A percentile compares a stretch with the other conserved stretches of the same genome.
phyloP scores from a whole-genome alignment of 2,113 vertebrate genomes.

The Scortum barcoo region DNA sequence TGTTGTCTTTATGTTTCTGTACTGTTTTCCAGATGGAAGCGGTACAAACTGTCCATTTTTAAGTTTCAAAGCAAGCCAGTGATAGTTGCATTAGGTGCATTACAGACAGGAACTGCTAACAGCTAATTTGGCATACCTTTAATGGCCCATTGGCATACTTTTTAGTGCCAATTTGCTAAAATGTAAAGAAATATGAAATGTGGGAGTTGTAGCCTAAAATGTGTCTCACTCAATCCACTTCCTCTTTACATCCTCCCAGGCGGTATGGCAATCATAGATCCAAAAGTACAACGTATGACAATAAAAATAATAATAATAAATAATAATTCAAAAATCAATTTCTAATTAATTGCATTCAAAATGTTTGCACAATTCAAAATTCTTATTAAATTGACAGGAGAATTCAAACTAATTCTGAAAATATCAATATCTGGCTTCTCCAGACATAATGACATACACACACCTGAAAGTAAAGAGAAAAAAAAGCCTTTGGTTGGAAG shows the following conservation, averaged over 20 bases:
- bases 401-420: not conserved
- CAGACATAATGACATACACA: not conserved
- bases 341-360: no score
- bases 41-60: no score
- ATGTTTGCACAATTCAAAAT: no score
- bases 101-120: not conserved
- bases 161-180: not conserved
- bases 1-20: no score
- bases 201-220: not conserved
- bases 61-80: not conserved
- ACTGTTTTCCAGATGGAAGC: no score
- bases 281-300: not conserved
- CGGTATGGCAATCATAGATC: not conserved
- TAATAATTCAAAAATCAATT: no score
- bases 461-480: not conserved
- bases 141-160: not conserved
- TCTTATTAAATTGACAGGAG: not conserved
- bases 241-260: not conserved
- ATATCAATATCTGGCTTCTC: not conserved
- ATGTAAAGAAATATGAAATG: not conserved
- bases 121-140: not conserved
- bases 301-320: not conserved
- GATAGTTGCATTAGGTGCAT: not conserved
- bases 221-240: not conserved
- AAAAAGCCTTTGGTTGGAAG: not conserved